Percentiles rank a stretch among this genome's conserved stretches.
phyloP scores from a whole-genome alignment of 2,113 vertebrate genomes.

The Bubalus kerabau region DNA sequence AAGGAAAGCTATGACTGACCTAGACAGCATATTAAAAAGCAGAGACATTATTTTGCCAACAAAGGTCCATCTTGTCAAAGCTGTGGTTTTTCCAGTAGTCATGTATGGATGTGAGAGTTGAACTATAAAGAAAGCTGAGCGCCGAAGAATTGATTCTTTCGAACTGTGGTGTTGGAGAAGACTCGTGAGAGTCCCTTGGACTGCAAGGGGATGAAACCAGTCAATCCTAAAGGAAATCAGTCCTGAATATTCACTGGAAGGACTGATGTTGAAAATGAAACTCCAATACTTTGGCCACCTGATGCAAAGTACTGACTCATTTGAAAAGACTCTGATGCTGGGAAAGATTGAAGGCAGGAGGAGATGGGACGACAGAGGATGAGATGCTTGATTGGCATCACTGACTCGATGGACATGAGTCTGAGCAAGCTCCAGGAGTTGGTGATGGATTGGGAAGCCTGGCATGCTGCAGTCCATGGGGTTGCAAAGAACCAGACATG shows the following conservation, averaged over 20 bases:
- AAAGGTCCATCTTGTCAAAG: not conserved
- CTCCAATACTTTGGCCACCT: not conserved
- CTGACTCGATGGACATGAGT: not conserved
- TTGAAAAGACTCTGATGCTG: not conserved
- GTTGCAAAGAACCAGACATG: not conserved
- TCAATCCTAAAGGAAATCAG: not conserved
- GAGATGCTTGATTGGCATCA: not conserved
- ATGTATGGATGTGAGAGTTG: not conserved
- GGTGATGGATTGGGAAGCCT: not conserved
- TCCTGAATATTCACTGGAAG: not conserved
- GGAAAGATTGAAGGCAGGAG: not conserved
- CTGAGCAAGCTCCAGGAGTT: not conserved
- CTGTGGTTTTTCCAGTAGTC: not conserved
- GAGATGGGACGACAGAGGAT: not conserved
- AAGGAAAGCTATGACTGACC: not conserved
- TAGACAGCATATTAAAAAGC: not conserved
- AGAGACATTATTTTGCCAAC: not conserved
- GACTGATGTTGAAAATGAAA: not conserved
- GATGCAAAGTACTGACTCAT: not conserved
- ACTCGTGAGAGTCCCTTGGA: not conserved
- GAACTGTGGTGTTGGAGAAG: not conserved
- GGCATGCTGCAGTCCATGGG: not conserved
- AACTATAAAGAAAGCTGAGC: not conserved
- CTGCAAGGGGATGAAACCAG: not conserved
- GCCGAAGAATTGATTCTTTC: not conserved